These are phyloP conservation scores for Eurystomus gularis DNA, from an alignment of 2,113 vertebrate genomes.

Conservation along the genomic window DNA sequence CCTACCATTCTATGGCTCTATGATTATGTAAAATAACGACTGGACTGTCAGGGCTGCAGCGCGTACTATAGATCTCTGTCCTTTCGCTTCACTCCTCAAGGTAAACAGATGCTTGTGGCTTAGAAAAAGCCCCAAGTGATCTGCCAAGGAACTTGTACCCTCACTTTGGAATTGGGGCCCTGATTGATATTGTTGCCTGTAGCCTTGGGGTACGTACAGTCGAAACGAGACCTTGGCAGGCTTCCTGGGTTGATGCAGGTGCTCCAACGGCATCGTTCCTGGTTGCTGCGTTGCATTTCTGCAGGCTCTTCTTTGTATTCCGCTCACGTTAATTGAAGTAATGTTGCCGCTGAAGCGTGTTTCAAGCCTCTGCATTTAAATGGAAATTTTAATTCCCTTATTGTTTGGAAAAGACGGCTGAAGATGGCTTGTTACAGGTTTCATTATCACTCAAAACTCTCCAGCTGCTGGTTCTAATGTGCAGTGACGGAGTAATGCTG, in stretches of 20 bases:
- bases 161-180: constrained; percentile 36
- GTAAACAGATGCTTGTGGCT: constrained; percentile 66
- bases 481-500: constrained; percentile 79
- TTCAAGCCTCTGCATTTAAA: constrained; percentile 87
- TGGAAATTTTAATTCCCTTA: constrained; percentile 89
- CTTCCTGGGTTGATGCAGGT: constrained; percentile 51
- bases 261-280: constrained; percentile 74
- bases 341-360: constrained; percentile 85
- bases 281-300: constrained; percentile 73
- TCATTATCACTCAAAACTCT: constrained; percentile 86
- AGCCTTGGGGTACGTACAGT: constrained; percentile 54
- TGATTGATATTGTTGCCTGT: constrained; percentile 71
- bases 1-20: too few species aligned
- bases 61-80: constrained; percentile 43
- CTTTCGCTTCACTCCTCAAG: constrained; percentile 62
- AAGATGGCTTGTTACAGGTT: constrained; percentile 86
- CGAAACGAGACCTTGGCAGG: constrained; percentile 65
- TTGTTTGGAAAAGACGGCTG: constrained; percentile 81
- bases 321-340: constrained; percentile 86
- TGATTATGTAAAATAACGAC: constrained; percentile 61
- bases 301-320: constrained; percentile 81
- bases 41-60: constrained; percentile 37
- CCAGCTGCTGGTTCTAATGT: constrained; percentile 83
- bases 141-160: constrained; percentile 6
- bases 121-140: constrained; percentile 23